A percentile compares a stretch with the other conserved stretches of the same genome.
Evolutionary conservation across 2,797 vertebrate species (phyloP).

Genomic region (Vipera latastei): DNA sequence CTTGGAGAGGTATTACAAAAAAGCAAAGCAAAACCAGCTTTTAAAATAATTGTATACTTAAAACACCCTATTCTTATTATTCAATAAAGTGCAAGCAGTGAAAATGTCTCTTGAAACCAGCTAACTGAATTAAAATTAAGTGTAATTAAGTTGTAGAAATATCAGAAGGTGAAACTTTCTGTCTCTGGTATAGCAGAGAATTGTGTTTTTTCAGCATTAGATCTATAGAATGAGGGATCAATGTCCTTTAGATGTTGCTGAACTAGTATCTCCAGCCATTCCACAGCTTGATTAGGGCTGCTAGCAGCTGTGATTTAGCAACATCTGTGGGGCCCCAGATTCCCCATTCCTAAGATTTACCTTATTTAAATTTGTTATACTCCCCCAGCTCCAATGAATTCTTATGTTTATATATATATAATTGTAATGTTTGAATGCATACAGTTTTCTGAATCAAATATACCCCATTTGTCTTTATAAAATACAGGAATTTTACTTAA

Average conservation of each 20-base stretch:
- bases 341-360: not conserved
- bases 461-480: not conserved
- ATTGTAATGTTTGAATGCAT: not conserved
- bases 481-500: not conserved
- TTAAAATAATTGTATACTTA: not conserved
- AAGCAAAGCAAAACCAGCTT: not conserved
- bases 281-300: not conserved
- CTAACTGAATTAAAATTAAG: not conserved
- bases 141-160: not conserved
- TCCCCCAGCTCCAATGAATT: not conserved
- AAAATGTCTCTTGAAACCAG: not conserved
- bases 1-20: not conserved
- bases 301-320: not conserved
- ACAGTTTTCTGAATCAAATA: not conserved
- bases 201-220: not conserved
- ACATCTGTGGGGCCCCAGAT: not conserved
- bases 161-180: not conserved
- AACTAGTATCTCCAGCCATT: not conserved
- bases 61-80: too few species aligned
- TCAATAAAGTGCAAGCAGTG: not conserved
- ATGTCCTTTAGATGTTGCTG: not conserved
- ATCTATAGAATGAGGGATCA: not conserved
- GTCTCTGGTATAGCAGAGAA: not conserved
- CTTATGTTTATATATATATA: not conserved
- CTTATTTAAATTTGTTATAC: not conserved